These are phyloP conservation scores for Drosophila emarginata DNA, from an alignment of 2,888 invertebrate genomes.

Conservation along the genomic window DNA sequence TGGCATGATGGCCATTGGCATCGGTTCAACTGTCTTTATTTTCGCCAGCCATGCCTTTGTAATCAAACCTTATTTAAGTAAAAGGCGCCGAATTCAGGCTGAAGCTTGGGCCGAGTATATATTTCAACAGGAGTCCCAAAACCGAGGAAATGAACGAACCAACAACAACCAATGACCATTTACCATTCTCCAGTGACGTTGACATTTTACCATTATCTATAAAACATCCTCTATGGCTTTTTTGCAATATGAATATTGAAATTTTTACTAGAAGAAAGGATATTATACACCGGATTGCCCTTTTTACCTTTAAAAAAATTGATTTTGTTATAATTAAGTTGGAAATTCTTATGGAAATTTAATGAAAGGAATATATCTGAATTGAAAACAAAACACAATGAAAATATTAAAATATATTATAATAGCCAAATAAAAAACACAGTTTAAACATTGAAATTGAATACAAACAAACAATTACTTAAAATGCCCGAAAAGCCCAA, in stretches of 20 bases:
- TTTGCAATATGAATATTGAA: not conserved
- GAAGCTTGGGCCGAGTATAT: slow-evolving; percentile 79
- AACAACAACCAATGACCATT: not conserved
- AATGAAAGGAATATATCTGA: slow-evolving; percentile 38
- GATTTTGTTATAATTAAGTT: slow-evolving; percentile 31
- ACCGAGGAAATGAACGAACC: not conserved
- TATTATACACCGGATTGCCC: not conserved
- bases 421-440: slow-evolving; percentile 50
- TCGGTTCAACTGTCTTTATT: slow-evolving; percentile 68
- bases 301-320: not conserved
- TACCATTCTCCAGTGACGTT: not conserved
- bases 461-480: slow-evolving; percentile 21
- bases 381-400: slow-evolving; percentile 42
- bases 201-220: not conserved
- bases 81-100: slow-evolving; percentile 70
- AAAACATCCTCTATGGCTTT: not conserved
- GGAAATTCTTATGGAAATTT: slow-evolving; percentile 33
- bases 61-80: slow-evolving; percentile 71
- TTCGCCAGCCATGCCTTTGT: slow-evolving; percentile 65
- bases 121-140: slow-evolving; percentile 74
- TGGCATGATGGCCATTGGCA: slow-evolving; percentile 76
- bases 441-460: slow-evolving; percentile 61
- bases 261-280: not conserved
- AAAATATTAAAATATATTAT: slow-evolving; percentile 47
- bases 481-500: slow-evolving; percentile 22